Percentiles rank a stretch among this genome's conserved stretches.
Evolutionary conservation across 2,888 invertebrate genomes (phyloP).

Genomic region (Uloborus plumipes): DNA sequence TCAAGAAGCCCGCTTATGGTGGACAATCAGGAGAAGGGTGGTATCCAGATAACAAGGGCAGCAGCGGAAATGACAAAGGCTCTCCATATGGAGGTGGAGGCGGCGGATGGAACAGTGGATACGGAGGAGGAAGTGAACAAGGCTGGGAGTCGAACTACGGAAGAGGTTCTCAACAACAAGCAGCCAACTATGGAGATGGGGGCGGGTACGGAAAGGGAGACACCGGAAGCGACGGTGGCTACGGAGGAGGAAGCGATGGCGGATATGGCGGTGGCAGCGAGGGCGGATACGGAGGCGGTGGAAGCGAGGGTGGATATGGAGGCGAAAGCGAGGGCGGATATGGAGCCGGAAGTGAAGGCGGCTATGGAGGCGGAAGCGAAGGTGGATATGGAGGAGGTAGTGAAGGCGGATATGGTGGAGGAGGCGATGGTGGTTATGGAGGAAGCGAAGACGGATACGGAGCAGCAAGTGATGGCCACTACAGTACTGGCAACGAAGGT

Average conservation of each 20-base stretch:
- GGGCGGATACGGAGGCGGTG: constrained; percentile 10
- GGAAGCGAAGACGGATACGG: constrained; percentile 14
- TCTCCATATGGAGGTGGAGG: constrained; percentile 38
- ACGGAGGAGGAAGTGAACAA: constrained; percentile 17
- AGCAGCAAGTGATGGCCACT: not conserved
- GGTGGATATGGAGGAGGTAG: constrained; percentile 12
- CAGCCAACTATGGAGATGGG: constrained; percentile 21
- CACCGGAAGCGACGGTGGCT: constrained; percentile 6
- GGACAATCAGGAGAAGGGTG: constrained; percentile 55
- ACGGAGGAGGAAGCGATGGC: constrained; percentile 1
- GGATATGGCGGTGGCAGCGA: not conserved
- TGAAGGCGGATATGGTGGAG: constrained; percentile 37
- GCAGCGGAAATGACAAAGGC: constrained; percentile 40
- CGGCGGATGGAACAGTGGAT: constrained; percentile 20
- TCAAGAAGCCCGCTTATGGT: constrained; percentile 65
- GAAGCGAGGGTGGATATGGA: constrained; percentile 2
- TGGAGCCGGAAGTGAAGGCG: not conserved
- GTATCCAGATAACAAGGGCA: constrained; percentile 7
- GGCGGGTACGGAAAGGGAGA: not conserved
- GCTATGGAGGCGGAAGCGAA: not conserved
- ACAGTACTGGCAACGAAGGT: not conserved
- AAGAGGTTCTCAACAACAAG: constrained; percentile 16
- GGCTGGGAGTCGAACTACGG: constrained; percentile 15
- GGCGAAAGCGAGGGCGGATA: constrained; percentile 3
- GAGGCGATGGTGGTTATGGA: constrained; percentile 26